Conservation (phyloP, 2,888 invertebrate species). For the Tolmerus cingulatus region DNA sequence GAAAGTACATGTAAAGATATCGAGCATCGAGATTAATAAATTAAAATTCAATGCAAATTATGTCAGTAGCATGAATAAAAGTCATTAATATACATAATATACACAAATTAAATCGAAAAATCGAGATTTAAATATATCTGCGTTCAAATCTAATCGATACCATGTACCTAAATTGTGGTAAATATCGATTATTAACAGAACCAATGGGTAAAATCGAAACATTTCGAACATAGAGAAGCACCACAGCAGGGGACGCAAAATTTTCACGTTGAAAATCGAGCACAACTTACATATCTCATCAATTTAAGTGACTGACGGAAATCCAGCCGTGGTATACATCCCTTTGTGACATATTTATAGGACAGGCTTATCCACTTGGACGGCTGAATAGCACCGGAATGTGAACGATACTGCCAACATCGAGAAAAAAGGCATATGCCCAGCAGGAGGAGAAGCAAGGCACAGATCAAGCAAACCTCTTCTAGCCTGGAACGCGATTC, state of each 20-base stretch:
- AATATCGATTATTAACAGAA: background rate
- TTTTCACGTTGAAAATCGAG: background rate
- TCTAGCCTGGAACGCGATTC: background rate
- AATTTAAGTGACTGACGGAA: slow-evolving; percentile 36
- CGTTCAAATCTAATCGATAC: background rate
- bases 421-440: background rate
- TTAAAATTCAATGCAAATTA: too few relatives aligned
- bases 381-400: slow-evolving; percentile 42
- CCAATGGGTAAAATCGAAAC: background rate
- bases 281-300: slow-evolving; percentile 25
- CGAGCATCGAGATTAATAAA: background rate
- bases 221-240: background rate
- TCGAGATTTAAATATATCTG: too few relatives aligned
- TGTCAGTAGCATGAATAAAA: too few relatives aligned
- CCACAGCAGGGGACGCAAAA: background rate
- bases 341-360: slow-evolving; percentile 45
- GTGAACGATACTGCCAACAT: slow-evolving; percentile 37
- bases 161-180: background rate
- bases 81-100: too few relatives aligned
- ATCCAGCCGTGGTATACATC: slow-evolving; percentile 12
- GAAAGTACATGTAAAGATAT: background rate
- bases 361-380: slow-evolving; percentile 36
- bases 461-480: background rate
- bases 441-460: background rate
- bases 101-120: too few relatives aligned